Evolutionary conservation across 1,140 invertebrate species (phyloP), one percentile per base, ranked within the genome.

Genomic region (Muscidifurax raptorellus): DNA sequence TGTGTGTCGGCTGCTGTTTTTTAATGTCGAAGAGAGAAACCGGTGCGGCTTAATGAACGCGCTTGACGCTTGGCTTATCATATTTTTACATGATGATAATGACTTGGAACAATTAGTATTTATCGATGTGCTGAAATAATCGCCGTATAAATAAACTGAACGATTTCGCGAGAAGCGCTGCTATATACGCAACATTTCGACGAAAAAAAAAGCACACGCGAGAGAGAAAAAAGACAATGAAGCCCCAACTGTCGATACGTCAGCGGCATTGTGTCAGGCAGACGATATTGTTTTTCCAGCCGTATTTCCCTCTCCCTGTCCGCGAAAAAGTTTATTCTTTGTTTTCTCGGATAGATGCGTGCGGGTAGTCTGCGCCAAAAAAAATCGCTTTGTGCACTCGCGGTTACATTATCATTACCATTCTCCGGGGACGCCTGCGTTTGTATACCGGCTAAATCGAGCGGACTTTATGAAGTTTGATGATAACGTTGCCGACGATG

Each of bases 211-310:
- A 80, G 64, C 2, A 74, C 4, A 32, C 18, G 25, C 12, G 25
- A 71, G 67, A 40, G 22, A 52, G 47, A 18, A 44, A 74, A 85
- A 82, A 72, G 59, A 86, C 80, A 88, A 88, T 77, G 52, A 83
- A 84, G 44, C 77, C 52, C n/a, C 71, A 82, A 85, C 82, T 88
- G 85, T 84, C 86, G 85, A 87, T 87, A 87, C 81, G 84, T 85
- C 84, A 83, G 18, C 74, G 77, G 71, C 81, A 87, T 83, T 87
- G 78, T 87, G 81, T 71, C 82, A 40, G 27, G 81, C 82, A 82
- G 82, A 85, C 84, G 77, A 87, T 84, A 87, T 85, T 87, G 81
- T 87, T 83, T 87, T 78, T 64, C 77, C 78, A 82, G 66, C 69
- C 79, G 28, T 40, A 2, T n/a, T 32, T 22, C 71, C 28, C 67